Percentiles rank a stretch among this genome's conserved stretches.
Conservation (phyloP, 2,113 vertebrate species). For the Grallaria varia region DNA sequence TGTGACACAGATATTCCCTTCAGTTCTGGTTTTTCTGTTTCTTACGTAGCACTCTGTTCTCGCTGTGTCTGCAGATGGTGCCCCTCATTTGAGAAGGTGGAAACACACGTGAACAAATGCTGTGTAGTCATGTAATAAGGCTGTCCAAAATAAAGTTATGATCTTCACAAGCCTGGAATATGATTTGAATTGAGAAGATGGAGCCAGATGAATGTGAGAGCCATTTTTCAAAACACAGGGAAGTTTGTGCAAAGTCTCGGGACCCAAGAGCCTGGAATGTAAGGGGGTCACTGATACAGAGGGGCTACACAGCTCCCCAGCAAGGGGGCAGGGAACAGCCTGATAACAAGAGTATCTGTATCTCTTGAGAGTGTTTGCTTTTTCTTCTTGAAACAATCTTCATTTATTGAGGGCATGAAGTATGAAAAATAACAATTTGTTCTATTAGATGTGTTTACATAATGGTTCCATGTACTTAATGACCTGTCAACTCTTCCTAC, state of each 20-base stretch:
- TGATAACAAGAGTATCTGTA: neutral
- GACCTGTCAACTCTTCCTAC: neutral
- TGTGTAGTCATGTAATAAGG: neutral
- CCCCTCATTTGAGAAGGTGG: neutral
- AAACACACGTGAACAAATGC: neutral
- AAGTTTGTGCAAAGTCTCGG: neutral
- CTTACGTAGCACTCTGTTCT: neutral
- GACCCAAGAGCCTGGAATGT: neutral
- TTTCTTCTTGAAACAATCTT: neutral
- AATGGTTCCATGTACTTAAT: neutral
- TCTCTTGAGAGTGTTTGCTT: neutral
- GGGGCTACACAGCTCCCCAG: neutral
- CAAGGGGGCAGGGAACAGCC: fast-evolving
- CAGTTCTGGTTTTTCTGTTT: neutral
- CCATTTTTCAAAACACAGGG: neutral
- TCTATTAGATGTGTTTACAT: fast-evolving
- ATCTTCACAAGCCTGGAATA: neutral
- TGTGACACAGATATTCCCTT: neutral
- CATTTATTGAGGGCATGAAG: neutral
- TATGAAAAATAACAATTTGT: neutral
- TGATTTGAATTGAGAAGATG: neutral
- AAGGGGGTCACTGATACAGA: neutral
- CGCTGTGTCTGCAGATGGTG: neutral
- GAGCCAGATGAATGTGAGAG: neutral
- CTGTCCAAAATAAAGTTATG: neutral